Percentiles rank a stretch among this genome's conserved stretches.
These are phyloP conservation scores for Rhynchophorus ferrugineus DNA, from an alignment of 1,140 invertebrate genomes.

Conservation along the genomic window DNA sequence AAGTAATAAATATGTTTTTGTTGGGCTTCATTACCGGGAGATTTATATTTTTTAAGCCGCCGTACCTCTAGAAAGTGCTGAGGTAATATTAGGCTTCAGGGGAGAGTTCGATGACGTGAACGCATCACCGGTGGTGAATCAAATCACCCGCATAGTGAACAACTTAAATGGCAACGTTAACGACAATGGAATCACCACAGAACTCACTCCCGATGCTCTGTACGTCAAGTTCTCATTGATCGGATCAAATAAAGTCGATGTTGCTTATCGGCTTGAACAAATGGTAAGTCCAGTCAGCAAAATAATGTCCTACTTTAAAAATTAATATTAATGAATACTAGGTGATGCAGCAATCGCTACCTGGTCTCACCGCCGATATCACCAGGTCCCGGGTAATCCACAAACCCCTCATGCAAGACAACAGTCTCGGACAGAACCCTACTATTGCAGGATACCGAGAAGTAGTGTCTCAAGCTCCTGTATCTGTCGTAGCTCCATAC, in stretches of 20 bases:
- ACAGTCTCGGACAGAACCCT: slow-evolving; percentile 39
- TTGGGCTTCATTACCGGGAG: background rate
- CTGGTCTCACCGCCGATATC: slow-evolving; percentile 55
- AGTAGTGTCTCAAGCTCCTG: slow-evolving; percentile 56
- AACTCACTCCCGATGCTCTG: slow-evolving; percentile 48
- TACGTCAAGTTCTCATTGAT: slow-evolving; percentile 53
- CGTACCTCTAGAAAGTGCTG: slow-evolving; percentile 53
- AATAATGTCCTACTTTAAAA: too few relatives aligned
- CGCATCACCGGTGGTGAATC: slow-evolving; percentile 39
- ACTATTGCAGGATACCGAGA: slow-evolving; percentile 58
- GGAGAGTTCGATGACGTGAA: slow-evolving; percentile 47
- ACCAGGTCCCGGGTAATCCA: slow-evolving; percentile 55
- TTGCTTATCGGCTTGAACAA: slow-evolving; percentile 57
- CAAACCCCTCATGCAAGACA: slow-evolving; percentile 42
- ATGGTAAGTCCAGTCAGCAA: slow-evolving; percentile 40
- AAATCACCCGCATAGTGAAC: slow-evolving; percentile 47
- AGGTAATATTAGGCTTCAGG: slow-evolving; percentile 54
- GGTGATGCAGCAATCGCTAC: slow-evolving; percentile 51
- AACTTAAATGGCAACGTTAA: slow-evolving; percentile 48
- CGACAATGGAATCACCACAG: slow-evolving; percentile 48
- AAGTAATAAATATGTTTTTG: slow-evolving; percentile 35
- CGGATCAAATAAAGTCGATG: slow-evolving; percentile 57
- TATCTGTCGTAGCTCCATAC: slow-evolving; percentile 57
- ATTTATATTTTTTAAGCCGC: slow-evolving; percentile 41
- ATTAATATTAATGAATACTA: too few relatives aligned